Evolutionary conservation across 1,140 invertebrate genomes (phyloP).

Genomic region (Contarinia nasturtii): DNA sequence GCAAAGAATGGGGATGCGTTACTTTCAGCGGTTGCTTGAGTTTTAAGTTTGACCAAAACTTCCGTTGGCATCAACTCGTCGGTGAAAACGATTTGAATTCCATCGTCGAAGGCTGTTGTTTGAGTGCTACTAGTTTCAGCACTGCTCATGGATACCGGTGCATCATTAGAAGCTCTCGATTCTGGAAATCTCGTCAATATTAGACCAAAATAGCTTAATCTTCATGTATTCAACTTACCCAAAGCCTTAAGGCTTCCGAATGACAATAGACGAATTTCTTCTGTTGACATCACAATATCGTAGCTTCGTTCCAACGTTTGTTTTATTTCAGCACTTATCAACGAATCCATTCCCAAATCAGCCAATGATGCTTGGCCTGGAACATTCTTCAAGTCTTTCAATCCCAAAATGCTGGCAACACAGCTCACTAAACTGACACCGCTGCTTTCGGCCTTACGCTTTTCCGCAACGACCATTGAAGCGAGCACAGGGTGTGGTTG

Average conservation of each 20-base stretch:
- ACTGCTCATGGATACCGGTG: constrained; percentile 10
- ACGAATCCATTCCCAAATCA: constrained; percentile 90
- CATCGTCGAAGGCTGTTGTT: constrained; percentile 18
- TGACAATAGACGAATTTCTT: constrained; percentile 70
- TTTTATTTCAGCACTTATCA: constrained; percentile 97
- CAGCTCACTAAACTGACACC: constrained; percentile 36
- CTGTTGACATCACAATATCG: constrained; percentile 66
- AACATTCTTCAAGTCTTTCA: constrained; percentile 60
- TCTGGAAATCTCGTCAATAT: background rate
- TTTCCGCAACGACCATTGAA: constrained; percentile 63
- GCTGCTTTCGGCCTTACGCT: constrained; percentile 29
- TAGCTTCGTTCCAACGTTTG: constrained; percentile 85
- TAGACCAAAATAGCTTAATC: background rate
- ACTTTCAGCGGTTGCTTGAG: constrained; percentile 18
- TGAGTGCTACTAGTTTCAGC: constrained; percentile 9
- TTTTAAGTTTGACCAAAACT: constrained; percentile 35
- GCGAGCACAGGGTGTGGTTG: constrained; percentile 70
- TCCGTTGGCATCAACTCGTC: constrained; percentile 41
- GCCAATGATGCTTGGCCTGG: constrained; percentile 54
- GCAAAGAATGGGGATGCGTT: constrained; percentile 43
- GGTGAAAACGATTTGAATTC: constrained; percentile 29
- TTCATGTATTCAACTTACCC: constrained; percentile 6
- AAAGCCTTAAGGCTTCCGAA: constrained; percentile 45
- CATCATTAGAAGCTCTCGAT: constrained; percentile 12
- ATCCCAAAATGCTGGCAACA: constrained; percentile 68